These are phyloP conservation scores for Schlechtendalia chinensis DNA, from an alignment of 1,140 invertebrate species.

Conservation along the genomic window DNA sequence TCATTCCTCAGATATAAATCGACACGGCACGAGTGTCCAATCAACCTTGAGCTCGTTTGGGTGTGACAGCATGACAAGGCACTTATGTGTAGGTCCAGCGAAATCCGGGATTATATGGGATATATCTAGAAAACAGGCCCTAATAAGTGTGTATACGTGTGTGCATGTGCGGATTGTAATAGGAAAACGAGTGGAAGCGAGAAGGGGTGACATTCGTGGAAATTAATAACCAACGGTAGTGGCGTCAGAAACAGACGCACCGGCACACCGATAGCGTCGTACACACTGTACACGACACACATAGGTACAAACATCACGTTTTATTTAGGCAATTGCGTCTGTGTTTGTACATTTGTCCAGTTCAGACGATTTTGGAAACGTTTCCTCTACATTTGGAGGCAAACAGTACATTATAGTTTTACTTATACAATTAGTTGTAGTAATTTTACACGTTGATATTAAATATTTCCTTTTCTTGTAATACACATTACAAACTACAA, in stretches of 20 bases:
- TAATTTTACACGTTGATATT: neutral
- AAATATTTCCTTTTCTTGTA: constrained; percentile 15
- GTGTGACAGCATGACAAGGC: constrained; percentile 32
- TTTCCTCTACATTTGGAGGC: constrained; percentile 8
- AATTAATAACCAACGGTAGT: constrained; percentile 32
- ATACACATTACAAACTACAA: constrained; percentile 14
- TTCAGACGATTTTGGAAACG: neutral
- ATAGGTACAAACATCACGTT: neutral
- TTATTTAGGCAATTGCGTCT: no score
- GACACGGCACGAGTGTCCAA: constrained; percentile 16
- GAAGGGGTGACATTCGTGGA: neutral
- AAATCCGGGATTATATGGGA: constrained; percentile 24
- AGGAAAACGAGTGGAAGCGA: no score
- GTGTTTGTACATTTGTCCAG: neutral
- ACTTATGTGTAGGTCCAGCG: constrained; percentile 17
- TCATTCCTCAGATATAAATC: constrained; percentile 1
- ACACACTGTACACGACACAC: neutral
- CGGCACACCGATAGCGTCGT: neutral
- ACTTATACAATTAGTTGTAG: neutral
- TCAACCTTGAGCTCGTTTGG: constrained; percentile 16
- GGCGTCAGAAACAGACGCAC: constrained; percentile 26
- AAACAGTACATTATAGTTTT: no score
- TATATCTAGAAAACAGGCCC: constrained; percentile 10
- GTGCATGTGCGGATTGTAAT: neutral
- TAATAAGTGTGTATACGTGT: constrained; percentile 7